Base-by-base conservation (phyloP, 1,140 invertebrate species). In the Apocrypta bakeri region DNA sequence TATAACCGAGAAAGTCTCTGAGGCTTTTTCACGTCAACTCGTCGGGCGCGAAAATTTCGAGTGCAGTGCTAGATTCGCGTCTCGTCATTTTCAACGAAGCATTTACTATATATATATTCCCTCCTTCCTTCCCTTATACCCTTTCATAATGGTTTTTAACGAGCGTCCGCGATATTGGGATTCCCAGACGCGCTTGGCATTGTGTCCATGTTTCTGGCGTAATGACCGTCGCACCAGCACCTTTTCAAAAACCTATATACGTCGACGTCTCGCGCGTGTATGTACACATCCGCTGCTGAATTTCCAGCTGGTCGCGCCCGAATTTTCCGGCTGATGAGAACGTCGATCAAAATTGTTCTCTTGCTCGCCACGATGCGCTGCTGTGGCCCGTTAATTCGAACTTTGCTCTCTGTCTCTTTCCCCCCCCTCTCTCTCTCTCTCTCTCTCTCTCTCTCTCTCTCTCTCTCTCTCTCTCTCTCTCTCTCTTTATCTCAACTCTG, bases 181-280 rank as follows among this genome's bases (percentile, higher is more conserved):
- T 80, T 72, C 56, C 73, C 75, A 63, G 84, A 83, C 76, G 74
- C 82, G 80, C 76, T 61, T 74, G 68, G 66, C 79, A 79, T 82
- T 71, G 81, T 71, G 81, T 75, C 83, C 81, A 85, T 84, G 82
- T 85, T 86, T 83, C 72, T 80, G 56, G 83, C 83, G 83, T 87
- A 84, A 86, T 79, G 31, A 48, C 68, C 74, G 48, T 64, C 72
- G 61, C 37, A 66, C 1, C n/a, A n/a, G 27, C n/a, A 27, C 61
- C 72, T 63, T 80, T 80, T 24, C 48, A 75, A 66, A 24, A 7
- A 4, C 66, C 24, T 24, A n/a, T 24, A 27, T 24, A 29, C 69
- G 27, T 29, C 68, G 68, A n/a, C 69, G 69, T 17, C 29, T 40
- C 33, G 27, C 37, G 25, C 17, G 14, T 72, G 63, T 9, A 6